Conservation (phyloP, 1,140 invertebrate species). For the Palaemon carinicauda region DNA sequence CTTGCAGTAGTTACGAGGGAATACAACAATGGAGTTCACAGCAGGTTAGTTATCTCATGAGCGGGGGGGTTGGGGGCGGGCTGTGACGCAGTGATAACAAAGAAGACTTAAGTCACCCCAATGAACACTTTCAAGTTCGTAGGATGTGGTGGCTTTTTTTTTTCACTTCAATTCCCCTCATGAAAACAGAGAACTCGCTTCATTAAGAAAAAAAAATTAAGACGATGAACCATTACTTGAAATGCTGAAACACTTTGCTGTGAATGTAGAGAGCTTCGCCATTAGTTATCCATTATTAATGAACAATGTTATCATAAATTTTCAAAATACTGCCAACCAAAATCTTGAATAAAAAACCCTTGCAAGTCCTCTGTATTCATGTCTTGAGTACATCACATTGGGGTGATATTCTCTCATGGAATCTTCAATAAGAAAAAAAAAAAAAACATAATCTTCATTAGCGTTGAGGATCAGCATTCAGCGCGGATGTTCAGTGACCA, state of each 20-base stretch:
- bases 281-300: too few relatives aligned
- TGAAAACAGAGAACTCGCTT: background rate
- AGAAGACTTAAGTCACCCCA: slow-evolving; percentile 39
- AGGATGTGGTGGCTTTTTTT: background rate
- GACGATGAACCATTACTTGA: too few relatives aligned
- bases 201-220: too few relatives aligned
- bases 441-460: slow-evolving; percentile 15
- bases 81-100: slow-evolving; percentile 44
- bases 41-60: slow-evolving; percentile 49
- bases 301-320: too few relatives aligned
- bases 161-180: background rate
- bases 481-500: slow-evolving; percentile 5
- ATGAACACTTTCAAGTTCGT: slow-evolving; percentile 28
- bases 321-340: too few relatives aligned
- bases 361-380: too few relatives aligned
- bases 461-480: slow-evolving; percentile 21
- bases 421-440: background rate
- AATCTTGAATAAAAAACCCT: too few relatives aligned
- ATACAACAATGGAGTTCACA: slow-evolving; percentile 52
- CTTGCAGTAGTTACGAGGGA: slow-evolving; percentile 47
- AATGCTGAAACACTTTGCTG: too few relatives aligned
- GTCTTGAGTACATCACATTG: too few relatives aligned
- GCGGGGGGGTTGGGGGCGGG: slow-evolving; percentile 30
- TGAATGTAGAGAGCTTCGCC: too few relatives aligned
- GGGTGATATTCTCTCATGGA: too few relatives aligned